Evolutionary conservation across 2,888 invertebrate species (phyloP).

Genomic region (Nomada fabriciana): DNA sequence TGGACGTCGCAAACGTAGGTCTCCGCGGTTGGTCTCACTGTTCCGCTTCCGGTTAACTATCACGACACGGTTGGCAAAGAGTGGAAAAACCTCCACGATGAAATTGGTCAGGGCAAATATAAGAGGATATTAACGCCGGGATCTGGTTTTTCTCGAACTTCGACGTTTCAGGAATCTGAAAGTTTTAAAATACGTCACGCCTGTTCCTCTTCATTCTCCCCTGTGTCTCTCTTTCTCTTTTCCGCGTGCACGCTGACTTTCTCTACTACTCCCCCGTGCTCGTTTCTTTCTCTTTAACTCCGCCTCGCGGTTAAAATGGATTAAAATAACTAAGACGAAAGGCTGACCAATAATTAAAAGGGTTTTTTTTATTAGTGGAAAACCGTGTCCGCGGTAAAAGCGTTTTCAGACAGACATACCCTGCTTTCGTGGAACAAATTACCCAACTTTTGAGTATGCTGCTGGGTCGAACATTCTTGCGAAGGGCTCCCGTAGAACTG

Average conservation of each 20-base stretch:
- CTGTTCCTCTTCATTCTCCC: background rate
- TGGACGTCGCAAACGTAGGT: constrained; percentile 43
- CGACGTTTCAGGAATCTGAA: constrained; percentile 5
- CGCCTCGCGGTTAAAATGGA: constrained; percentile 22
- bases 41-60: constrained; percentile 54
- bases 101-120: constrained; percentile 57
- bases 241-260: background rate
- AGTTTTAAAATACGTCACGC: constrained; percentile 13
- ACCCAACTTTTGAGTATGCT: constrained; percentile 31
- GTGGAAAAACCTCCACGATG: constrained; percentile 19
- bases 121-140: constrained; percentile 36
- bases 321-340: constrained; percentile 53
- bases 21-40: constrained; percentile 25
- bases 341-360: constrained; percentile 73
- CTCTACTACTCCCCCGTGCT: no score
- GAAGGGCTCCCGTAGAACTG: background rate
- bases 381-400: constrained; percentile 78
- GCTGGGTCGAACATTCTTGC: constrained; percentile 27
- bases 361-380: constrained; percentile 70
- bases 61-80: constrained; percentile 28
- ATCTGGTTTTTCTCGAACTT: constrained; percentile 7
- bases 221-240: background rate
- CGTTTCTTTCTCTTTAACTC: background rate
- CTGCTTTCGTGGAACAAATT: constrained; percentile 23
- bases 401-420: constrained; percentile 57